Conservation (phyloP, 2,888 invertebrate species). For the Branchellion lobata region DNA sequence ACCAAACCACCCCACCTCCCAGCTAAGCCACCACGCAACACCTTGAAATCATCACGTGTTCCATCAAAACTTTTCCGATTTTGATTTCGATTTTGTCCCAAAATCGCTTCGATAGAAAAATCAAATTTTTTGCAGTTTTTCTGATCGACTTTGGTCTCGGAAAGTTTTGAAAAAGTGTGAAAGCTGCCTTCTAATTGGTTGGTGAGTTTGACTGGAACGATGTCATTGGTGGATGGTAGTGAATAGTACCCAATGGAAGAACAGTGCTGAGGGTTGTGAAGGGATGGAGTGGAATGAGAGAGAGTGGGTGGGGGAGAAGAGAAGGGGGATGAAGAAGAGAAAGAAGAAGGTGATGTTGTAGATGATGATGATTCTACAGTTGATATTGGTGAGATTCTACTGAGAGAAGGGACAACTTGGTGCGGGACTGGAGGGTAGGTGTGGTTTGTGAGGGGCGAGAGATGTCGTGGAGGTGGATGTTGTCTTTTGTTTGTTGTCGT, state of each 20-base stretch:
- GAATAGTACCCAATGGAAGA: background rate
- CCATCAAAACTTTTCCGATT: too few relatives aligned
- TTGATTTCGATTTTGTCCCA: background rate
- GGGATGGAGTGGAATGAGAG: background rate
- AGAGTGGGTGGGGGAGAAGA: background rate
- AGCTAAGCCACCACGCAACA: too few relatives aligned
- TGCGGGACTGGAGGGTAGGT: background rate
- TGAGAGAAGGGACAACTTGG: background rate
- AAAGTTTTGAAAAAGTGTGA: too few relatives aligned
- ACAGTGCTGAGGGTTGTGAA: background rate
- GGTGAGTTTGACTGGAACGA: background rate
- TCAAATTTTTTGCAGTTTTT: background rate
- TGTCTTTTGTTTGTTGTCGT: background rate
- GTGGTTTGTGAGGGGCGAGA: background rate
- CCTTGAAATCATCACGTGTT: too few relatives aligned
- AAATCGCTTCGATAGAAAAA: conserved; percentile 17
- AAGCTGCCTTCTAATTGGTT: background rate
- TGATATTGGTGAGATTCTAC: background rate
- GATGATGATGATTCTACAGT: background rate
- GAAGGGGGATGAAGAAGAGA: background rate
- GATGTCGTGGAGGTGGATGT: too few relatives aligned
- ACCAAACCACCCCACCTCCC: too few relatives aligned
- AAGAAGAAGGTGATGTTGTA: background rate
- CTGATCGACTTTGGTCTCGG: background rate
- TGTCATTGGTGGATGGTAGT: background rate